These are phyloP conservation scores for Anguilla rostrata DNA, from an alignment of 2,113 vertebrate species.

Conservation along the genomic window DNA sequence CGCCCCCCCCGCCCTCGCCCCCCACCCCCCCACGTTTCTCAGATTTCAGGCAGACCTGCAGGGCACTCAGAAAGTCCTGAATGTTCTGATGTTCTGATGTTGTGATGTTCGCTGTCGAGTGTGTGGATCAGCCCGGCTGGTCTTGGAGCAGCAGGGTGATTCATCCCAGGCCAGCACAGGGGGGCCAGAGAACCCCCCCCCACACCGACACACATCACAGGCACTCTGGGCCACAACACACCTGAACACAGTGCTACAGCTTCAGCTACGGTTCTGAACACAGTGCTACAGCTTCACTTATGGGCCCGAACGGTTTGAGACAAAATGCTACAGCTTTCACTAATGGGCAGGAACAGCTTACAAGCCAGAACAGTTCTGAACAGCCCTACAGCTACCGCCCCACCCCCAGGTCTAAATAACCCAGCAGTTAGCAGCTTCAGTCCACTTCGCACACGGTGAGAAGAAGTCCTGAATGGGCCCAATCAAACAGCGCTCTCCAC, in stretches of 20 bases:
- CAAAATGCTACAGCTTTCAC: not conserved
- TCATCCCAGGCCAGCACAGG: not conserved
- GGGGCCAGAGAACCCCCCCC: too few species aligned
- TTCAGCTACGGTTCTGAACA: too few species aligned
- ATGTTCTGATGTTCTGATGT: not conserved
- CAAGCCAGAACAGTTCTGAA: too few species aligned
- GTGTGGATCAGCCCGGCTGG: too few species aligned
- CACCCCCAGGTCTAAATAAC: too few species aligned
- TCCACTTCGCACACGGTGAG: too few species aligned
- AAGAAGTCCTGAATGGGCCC: not conserved
- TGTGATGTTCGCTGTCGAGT: not conserved
- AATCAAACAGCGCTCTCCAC: not conserved
- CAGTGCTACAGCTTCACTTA: not conserved
- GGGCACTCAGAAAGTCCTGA: too few species aligned
- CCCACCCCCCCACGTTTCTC: not conserved
- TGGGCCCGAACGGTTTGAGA: not conserved
- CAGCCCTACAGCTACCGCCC: too few species aligned
- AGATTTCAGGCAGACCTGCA: not conserved
- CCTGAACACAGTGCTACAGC: too few species aligned
- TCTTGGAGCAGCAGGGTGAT: not conserved
- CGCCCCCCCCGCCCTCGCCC: conserved; percentile 21
- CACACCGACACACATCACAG: too few species aligned
- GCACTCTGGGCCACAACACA: too few species aligned
- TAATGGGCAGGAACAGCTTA: not conserved
- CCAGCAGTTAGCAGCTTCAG: too few species aligned